Conservation (phyloP, 2,113 vertebrate species). For the Spea bombifrons region DNA sequence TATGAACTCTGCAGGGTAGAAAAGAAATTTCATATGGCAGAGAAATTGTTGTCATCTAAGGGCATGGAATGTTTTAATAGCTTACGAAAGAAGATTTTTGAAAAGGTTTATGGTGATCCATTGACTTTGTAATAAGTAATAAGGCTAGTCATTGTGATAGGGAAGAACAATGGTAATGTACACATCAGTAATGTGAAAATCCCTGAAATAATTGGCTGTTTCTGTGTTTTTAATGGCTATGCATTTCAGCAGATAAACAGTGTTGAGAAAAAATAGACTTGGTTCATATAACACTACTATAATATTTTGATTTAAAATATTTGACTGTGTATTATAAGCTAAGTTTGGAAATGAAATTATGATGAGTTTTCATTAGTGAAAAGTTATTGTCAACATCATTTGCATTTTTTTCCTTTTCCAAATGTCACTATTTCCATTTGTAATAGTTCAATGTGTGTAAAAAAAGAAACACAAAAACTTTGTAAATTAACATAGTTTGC, state of each 20-base stretch:
- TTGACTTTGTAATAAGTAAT: slow-evolving; percentile 81
- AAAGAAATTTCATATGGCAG: slow-evolving; percentile 88
- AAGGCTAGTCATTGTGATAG: slow-evolving; percentile 72
- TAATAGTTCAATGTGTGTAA: slow-evolving; percentile 36
- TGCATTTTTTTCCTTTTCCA: slow-evolving; percentile 35
- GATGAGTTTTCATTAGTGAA: slow-evolving; percentile 32
- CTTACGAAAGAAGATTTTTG: slow-evolving; percentile 81
- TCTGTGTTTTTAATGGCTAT: slow-evolving; percentile 19
- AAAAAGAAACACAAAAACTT: slow-evolving; percentile 44
- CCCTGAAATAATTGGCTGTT: slow-evolving; percentile 57
- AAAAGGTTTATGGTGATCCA: slow-evolving; percentile 81
- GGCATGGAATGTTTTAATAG: slow-evolving; percentile 86
- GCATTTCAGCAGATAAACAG: slow-evolving; percentile 43
- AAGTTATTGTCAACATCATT: slow-evolving; percentile 41
- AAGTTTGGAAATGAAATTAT: slow-evolving; percentile 6
- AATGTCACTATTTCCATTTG: slow-evolving; percentile 37
- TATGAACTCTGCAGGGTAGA: slow-evolving; percentile 92
- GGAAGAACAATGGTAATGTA: slow-evolving; percentile 70
- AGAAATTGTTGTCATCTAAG: slow-evolving; percentile 90
- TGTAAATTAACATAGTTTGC: slow-evolving; percentile 51
- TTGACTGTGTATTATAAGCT: not conserved
- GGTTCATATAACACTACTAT: slow-evolving; percentile 36
- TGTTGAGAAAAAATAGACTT: slow-evolving; percentile 32
- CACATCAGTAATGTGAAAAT: slow-evolving; percentile 56
- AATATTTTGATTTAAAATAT: slow-evolving; percentile 52